phyloP scores from a whole-genome alignment of 1,140 invertebrate species.

The Bombus fervidus region DNA sequence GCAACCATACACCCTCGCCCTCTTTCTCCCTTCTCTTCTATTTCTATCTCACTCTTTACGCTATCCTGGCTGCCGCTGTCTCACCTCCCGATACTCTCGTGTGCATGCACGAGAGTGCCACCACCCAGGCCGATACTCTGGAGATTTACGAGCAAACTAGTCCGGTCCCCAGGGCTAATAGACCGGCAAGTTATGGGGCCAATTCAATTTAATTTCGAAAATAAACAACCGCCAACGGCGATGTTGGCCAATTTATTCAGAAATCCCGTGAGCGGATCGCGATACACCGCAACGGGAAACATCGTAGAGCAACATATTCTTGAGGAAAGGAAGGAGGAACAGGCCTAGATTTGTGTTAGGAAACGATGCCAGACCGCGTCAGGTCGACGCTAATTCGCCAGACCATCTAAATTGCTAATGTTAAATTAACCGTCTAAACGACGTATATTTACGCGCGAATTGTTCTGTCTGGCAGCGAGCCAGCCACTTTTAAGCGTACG shows the following conservation, averaged over 20 bases:
- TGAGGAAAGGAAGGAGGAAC: background rate
- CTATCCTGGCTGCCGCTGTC: background rate
- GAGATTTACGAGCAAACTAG: constrained; percentile 80
- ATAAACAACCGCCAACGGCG: constrained; percentile 75
- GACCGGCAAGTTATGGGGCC: constrained; percentile 78
- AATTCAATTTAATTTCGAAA: constrained; percentile 81
- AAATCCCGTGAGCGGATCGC: constrained; percentile 54
- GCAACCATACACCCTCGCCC: background rate
- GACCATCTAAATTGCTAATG: constrained; percentile 4
- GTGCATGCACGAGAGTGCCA: constrained; percentile 41
- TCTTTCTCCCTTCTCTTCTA: background rate
- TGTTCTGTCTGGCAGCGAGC: background rate
- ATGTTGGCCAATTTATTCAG: constrained; percentile 73
- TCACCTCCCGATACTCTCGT: background rate
- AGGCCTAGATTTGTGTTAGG: background rate
- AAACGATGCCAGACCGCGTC: background rate
- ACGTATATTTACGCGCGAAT: constrained; percentile 15
- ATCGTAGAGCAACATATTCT: constrained; percentile 3
- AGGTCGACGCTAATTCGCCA: constrained; percentile 10
- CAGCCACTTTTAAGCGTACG: background rate
- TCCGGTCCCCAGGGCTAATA: constrained; percentile 77
- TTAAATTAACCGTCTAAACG: constrained; percentile 24
- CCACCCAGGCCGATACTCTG: constrained; percentile 74
- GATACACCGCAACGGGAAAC: background rate
- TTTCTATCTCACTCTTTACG: background rate